Evolutionary conservation across 2,113 vertebrate genomes (phyloP).

Genomic region (Coturnix japonica): DNA sequence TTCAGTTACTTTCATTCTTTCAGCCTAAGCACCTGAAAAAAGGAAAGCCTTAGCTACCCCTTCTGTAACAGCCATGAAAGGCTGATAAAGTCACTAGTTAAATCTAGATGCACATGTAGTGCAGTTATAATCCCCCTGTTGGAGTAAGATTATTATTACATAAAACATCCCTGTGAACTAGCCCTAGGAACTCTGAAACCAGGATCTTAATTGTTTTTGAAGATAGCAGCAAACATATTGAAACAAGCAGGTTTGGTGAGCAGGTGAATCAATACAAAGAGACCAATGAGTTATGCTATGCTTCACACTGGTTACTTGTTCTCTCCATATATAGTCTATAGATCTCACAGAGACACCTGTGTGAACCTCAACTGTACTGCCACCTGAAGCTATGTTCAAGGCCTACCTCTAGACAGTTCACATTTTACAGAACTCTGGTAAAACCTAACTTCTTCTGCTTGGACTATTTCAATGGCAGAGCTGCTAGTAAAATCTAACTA

Average conservation of each 20-base stretch:
- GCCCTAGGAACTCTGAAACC: neutral
- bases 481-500: neutral
- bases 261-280: neutral
- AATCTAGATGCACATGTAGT: neutral
- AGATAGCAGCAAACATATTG: neutral
- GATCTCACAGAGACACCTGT: neutral
- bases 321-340: neutral
- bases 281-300: neutral
- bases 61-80: neutral
- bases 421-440: neutral
- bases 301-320: neutral
- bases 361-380: neutral
- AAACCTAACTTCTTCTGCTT: neutral
- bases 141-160: neutral
- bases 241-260: neutral
- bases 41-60: neutral
- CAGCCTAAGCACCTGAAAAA: neutral
- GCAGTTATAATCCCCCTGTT: neutral
- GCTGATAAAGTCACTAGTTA: neutral
- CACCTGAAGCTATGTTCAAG: neutral
- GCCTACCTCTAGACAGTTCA: neutral
- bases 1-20: neutral
- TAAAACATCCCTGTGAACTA: neutral
- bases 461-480: neutral
- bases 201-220: neutral